These are phyloP conservation scores for Jacana jacana DNA, from an alignment of 2,113 vertebrate species.

Conservation along the genomic window DNA sequence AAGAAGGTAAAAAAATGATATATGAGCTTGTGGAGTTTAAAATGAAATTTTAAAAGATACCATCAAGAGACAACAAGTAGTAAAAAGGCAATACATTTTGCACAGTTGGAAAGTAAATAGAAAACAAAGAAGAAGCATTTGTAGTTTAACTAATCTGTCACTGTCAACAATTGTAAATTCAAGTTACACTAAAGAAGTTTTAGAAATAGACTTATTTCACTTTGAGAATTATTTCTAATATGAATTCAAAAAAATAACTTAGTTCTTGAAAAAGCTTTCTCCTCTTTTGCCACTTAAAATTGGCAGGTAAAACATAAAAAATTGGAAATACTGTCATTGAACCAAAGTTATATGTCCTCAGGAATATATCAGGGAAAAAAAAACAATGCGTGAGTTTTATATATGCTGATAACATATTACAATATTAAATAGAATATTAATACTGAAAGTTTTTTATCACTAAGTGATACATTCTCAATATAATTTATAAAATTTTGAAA, in stretches of 20 bases:
- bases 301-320: background rate
- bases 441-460: no score
- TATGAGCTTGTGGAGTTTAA: slow-evolving; percentile 76
- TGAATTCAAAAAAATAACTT: background rate
- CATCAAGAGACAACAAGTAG: slow-evolving; percentile 72
- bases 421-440: background rate
- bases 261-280: background rate
- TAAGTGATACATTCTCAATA: slow-evolving; percentile 23
- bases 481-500: background rate
- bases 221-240: background rate
- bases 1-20: slow-evolving; percentile 80
- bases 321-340: slow-evolving; percentile 47
- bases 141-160: slow-evolving; percentile 12
- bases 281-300: background rate
- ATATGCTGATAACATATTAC: background rate
- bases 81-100: slow-evolving; percentile 77
- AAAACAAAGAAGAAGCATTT: slow-evolving; percentile 51
- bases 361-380: background rate
- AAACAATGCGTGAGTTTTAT: background rate
- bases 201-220: background rate
- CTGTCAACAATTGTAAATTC: background rate
- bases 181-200: background rate
- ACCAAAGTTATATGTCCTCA: background rate
- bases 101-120: slow-evolving; percentile 64
- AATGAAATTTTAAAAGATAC: slow-evolving; percentile 74